A percentile compares a stretch with the other conserved stretches of the same genome.
Evolutionary conservation across 2,797 vertebrate species (phyloP).

Genomic region (Galago senegalensis): DNA sequence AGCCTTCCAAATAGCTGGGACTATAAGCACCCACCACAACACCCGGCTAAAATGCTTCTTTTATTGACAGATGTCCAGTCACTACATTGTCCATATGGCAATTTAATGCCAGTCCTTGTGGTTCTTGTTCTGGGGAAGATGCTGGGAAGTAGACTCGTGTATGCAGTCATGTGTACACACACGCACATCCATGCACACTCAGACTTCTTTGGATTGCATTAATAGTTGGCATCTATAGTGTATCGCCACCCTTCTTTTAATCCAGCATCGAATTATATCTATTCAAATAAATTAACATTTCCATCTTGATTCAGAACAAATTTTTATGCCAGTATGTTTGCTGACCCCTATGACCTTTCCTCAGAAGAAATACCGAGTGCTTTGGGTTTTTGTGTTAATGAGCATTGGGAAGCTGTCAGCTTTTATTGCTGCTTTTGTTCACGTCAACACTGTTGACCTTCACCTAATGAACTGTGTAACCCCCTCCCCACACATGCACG

Average conservation of each 20-base stretch:
- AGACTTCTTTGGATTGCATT: neutral
- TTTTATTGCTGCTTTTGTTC: conserved; percentile 57
- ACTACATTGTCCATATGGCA: neutral
- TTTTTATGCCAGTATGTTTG: conserved; percentile 38
- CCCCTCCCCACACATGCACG: neutral
- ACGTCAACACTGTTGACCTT: conserved; percentile 66
- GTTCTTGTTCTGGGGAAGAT: neutral
- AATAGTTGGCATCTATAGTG: neutral
- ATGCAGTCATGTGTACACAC: neutral
- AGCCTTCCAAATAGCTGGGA: too few species aligned
- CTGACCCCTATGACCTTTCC: conserved; percentile 29
- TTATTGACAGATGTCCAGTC: neutral
- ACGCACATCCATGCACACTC: too few species aligned
- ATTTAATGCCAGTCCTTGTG: neutral
- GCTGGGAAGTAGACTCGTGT: neutral
- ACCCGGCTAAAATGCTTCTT: neutral
- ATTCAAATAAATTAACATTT: conserved; percentile 56
- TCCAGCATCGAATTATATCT: neutral
- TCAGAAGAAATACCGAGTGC: neutral
- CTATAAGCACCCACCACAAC: too few species aligned
- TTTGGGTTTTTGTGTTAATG: conserved; percentile 65
- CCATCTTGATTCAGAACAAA: conserved; percentile 22
- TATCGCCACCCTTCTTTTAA: conserved; percentile 11
- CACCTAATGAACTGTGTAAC: neutral
- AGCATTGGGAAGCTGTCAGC: conserved; percentile 35